These are phyloP conservation scores for Pollenia amentaria DNA, from an alignment of 2,888 invertebrate genomes.

Conservation along the genomic window DNA sequence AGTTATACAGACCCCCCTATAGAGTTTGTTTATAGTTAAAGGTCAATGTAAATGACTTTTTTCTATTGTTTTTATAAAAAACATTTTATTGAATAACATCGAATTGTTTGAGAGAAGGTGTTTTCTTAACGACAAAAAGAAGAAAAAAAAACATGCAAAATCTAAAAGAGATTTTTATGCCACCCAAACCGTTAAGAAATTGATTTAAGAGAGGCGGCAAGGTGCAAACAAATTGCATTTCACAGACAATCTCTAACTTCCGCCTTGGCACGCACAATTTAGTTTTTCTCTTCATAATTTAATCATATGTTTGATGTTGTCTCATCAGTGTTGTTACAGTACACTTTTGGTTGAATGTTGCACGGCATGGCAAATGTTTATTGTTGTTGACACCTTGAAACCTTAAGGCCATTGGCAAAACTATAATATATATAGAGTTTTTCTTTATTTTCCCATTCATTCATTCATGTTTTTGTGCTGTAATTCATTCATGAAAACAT, in stretches of 20 bases:
- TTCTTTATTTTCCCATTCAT: conserved; percentile 1
- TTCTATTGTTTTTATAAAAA: conserved; percentile 31
- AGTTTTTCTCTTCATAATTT: conserved; percentile 5
- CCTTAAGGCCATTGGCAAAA: conserved; percentile 62
- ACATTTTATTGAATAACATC: conserved; percentile 22
- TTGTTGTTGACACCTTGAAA: conserved; percentile 71
- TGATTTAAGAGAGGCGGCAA: conserved; percentile 80
- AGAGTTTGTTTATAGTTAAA: conserved; percentile 63
- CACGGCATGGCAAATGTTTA: conserved; percentile 62
- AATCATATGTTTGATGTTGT: conserved; percentile 39
- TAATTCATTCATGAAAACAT: conserved; percentile 64
- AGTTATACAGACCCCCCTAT: conserved; percentile 35
- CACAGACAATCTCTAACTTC: conserved; percentile 58
- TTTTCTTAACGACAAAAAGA: conserved; percentile 25
- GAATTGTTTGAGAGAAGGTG: conserved; percentile 24
- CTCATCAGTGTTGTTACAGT: conserved; percentile 8
- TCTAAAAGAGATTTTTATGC: conserved; percentile 56
- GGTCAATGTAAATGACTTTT: conserved; percentile 45
- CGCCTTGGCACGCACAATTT: conserved; percentile 71
- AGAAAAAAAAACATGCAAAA: neutral
- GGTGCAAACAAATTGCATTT: conserved; percentile 77
- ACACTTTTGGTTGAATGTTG: conserved; percentile 41
- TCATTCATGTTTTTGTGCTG: conserved; percentile 32
- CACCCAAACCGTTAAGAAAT: conserved; percentile 82
- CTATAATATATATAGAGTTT: conserved; percentile 16